Conservation (phyloP, 2,113 vertebrate genomes). For the Chitala chitala region DNA sequence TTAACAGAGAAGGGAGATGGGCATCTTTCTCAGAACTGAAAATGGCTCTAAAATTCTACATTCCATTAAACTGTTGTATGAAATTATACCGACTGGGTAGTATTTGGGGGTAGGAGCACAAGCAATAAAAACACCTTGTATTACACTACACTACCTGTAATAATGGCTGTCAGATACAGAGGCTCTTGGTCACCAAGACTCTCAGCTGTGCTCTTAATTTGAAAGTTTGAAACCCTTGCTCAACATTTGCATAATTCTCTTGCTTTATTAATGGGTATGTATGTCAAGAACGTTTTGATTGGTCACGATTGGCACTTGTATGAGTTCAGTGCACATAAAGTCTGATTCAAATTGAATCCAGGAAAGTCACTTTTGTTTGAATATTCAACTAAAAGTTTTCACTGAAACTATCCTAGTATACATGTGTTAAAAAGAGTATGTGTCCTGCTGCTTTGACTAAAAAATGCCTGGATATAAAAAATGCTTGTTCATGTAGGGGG, state of each 20-base stretch:
- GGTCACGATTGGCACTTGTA: not conserved
- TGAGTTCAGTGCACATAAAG: not conserved
- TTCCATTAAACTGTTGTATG: slow-evolving; percentile 10
- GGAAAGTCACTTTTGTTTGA: too few relatives aligned
- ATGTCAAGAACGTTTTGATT: not conserved
- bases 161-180: not conserved
- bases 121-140: not conserved
- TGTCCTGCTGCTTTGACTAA: not conserved
- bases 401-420: too few relatives aligned
- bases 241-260: not conserved
- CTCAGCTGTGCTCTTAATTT: too few relatives aligned
- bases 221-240: not conserved
- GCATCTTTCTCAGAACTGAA: slow-evolving; percentile 30
- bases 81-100: not conserved
- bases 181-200: not conserved
- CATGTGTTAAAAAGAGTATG: too few relatives aligned
- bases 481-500: not conserved
- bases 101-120: not conserved
- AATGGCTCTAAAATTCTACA: slow-evolving; percentile 16
- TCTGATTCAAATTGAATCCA: not conserved
- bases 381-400: too few relatives aligned
- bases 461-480: too few relatives aligned
- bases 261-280: not conserved
- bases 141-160: not conserved
- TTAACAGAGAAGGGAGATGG: not conserved